Percentiles rank a stretch among this genome's conserved stretches.
Evolutionary conservation across 2,888 invertebrate species (phyloP).

Genomic region (Tortrix viridana): DNA sequence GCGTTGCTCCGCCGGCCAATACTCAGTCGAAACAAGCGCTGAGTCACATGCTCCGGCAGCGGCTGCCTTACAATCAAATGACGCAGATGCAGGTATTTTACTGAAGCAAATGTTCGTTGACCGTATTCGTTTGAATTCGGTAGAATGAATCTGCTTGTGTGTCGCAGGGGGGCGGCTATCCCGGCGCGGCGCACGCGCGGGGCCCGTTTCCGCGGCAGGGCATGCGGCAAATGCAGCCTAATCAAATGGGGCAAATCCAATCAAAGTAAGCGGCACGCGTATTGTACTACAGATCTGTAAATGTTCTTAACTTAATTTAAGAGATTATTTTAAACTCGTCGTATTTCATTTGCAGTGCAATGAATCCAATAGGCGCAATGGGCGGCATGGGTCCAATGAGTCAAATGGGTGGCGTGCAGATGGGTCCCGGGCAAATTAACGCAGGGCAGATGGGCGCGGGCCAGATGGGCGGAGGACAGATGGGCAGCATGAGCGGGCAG

Average conservation of each 20-base stretch:
- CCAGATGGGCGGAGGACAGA: conserved; percentile 71
- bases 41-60: conserved; percentile 92
- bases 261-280: conserved; percentile 69
- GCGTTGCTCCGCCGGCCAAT: conserved; percentile 83
- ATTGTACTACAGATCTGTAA: too few relatives aligned
- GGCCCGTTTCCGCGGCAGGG: conserved; percentile 72
- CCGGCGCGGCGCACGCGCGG: conserved; percentile 70
- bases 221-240: conserved; percentile 78
- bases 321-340: not conserved
- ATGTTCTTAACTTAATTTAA: too few relatives aligned
- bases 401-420: conserved; percentile 63
- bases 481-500: conserved; percentile 78
- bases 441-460: conserved; percentile 50
- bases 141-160: not conserved
- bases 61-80: conserved; percentile 87
- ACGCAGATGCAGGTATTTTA: conserved; percentile 71
- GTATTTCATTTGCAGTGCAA: conserved; percentile 62
- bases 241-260: conserved; percentile 78
- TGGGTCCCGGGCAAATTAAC: conserved; percentile 53
- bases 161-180: conserved; percentile 63
- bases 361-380: conserved; percentile 77
- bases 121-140: not conserved
- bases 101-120: not conserved
- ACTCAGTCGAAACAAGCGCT: conserved; percentile 92
- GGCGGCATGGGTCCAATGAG: conserved; percentile 76